These are phyloP conservation scores for Grantiella picta DNA, from an alignment of 2,113 vertebrate species.

Conservation along the genomic window DNA sequence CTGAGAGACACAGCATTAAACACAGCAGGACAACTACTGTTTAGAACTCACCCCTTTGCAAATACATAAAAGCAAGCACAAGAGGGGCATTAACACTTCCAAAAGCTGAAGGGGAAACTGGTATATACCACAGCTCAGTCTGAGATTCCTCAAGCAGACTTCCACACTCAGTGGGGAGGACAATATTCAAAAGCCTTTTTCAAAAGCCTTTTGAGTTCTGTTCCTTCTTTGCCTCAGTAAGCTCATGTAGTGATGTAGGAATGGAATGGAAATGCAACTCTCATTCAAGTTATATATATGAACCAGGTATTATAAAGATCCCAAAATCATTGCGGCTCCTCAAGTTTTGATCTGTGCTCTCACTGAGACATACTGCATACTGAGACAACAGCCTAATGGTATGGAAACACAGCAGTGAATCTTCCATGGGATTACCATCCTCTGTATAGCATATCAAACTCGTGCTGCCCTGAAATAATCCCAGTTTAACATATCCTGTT, in stretches of 20 bases:
- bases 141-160: neutral
- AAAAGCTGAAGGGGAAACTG: neutral
- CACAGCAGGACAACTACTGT: neutral
- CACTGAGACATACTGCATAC: no score
- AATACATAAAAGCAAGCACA: neutral
- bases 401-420: neutral
- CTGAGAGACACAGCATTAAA: neutral
- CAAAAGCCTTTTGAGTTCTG: neutral
- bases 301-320: neutral
- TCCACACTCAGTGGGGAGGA: neutral
- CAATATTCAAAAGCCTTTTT: neutral
- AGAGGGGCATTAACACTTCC: neutral
- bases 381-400: neutral
- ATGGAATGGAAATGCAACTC: neutral
- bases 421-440: neutral
- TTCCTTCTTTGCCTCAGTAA: neutral
- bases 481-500: neutral
- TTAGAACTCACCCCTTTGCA: neutral
- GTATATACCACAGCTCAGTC: neutral
- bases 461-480: neutral
- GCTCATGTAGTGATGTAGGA: neutral
- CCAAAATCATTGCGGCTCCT: rapidly evolving
- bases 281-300: neutral
- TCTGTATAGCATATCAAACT: neutral
- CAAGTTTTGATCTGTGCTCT: neutral